These are phyloP conservation scores for Squalus acanthias DNA, from an alignment of 2,797 vertebrate species.

Conservation along the genomic window DNA sequence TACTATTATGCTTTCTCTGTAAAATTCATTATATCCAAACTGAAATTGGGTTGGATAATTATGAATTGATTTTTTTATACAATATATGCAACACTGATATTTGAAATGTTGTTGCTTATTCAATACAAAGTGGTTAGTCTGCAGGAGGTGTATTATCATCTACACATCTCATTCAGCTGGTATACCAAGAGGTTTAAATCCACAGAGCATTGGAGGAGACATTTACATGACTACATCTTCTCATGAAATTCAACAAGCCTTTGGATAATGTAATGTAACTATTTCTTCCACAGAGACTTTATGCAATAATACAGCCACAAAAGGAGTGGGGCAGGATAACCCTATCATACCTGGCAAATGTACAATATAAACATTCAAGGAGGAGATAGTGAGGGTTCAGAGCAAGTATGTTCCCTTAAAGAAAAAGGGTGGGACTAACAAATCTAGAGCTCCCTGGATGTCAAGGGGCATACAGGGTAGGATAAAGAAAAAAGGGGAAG, in stretches of 20 bases:
- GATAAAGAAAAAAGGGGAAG: too few relatives aligned
- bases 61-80: neutral
- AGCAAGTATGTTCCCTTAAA: too few relatives aligned
- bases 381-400: too few relatives aligned
- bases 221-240: neutral
- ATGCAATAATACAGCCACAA: neutral
- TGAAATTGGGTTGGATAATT: neutral
- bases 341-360: neutral
- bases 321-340: neutral
- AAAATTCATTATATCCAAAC: neutral
- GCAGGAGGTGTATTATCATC: neutral
- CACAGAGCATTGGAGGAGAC: neutral
- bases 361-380: neutral
- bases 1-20: neutral
- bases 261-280: too few relatives aligned
- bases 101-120: neutral
- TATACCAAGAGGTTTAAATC: neutral
- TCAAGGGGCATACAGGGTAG: too few relatives aligned
- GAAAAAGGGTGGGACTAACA: too few relatives aligned
- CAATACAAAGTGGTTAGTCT: neutral
- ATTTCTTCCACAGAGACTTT: too few relatives aligned
- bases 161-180: neutral
- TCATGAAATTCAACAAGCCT: too few relatives aligned
- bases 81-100: neutral
- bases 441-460: too few relatives aligned